These are phyloP conservation scores for Vidua chalybeata DNA, from an alignment of 2,113 vertebrate genomes.

Conservation along the genomic window DNA sequence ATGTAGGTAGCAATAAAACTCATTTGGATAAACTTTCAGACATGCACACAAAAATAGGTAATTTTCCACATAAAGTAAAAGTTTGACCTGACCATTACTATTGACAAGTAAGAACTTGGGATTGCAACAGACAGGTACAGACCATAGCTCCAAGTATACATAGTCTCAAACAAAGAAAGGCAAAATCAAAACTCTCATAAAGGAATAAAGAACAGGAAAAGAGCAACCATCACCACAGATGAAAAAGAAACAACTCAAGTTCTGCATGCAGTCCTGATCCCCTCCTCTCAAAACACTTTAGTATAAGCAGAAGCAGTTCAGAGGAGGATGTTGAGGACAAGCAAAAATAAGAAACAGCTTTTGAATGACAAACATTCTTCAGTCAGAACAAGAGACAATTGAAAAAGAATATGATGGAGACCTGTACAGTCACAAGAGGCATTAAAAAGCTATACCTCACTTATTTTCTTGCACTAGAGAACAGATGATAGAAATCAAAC, in stretches of 20 bases:
- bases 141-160: not conserved
- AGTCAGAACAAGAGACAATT: not conserved
- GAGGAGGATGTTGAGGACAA: not conserved
- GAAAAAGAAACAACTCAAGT: not conserved
- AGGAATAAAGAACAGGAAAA: not conserved
- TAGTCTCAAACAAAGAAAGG: not conserved
- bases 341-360: not conserved
- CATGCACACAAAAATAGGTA: not conserved
- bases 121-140: not conserved
- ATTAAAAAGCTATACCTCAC: not conserved
- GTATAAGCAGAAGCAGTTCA: not conserved
- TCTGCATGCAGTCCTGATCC: not conserved
- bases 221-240: not conserved
- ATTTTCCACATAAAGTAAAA: not conserved
- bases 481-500: not conserved
- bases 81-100: not conserved
- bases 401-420: not conserved
- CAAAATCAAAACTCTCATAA: not conserved
- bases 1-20: not conserved
- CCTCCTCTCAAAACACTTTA: not conserved
- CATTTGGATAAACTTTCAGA: not conserved
- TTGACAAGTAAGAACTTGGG: not conserved
- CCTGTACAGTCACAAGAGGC: not conserved
- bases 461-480: not conserved
- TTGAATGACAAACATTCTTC: not conserved